Evolutionary conservation across 2,797 vertebrate genomes (phyloP).

Genomic region (Danio albolineatus): DNA sequence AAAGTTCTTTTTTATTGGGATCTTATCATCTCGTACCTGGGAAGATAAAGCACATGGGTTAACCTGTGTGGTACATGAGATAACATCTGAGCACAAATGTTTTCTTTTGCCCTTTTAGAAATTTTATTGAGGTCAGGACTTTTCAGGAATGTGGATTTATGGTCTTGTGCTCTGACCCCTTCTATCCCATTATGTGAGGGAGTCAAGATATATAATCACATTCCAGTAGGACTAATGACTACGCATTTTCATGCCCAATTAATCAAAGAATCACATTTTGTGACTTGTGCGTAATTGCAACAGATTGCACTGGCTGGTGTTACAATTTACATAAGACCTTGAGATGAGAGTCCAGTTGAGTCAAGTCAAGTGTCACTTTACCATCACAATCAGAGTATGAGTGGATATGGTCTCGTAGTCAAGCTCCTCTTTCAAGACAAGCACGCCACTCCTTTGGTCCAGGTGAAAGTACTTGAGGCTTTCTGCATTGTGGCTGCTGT

Average conservation of each 20-base stretch:
- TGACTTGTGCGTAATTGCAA: not conserved
- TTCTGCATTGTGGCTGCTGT: slow-evolving; percentile 84
- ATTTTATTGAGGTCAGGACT: slow-evolving; percentile 2
- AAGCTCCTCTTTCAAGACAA: slow-evolving; percentile 85
- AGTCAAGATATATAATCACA: not conserved
- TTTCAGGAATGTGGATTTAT: slow-evolving; percentile 27
- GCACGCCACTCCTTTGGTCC: slow-evolving; percentile 87
- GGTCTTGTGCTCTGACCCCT: not conserved
- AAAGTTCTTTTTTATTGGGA: slow-evolving; percentile 94
- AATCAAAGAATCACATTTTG: not conserved
- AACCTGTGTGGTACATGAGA: not conserved
- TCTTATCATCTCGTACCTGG: slow-evolving; percentile 95
- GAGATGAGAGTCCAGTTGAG: slow-evolving; percentile 18
- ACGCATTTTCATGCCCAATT: not conserved
- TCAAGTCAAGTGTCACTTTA: slow-evolving; percentile 67
- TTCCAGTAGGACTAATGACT: not conserved
- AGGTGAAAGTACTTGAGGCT: slow-evolving; percentile 89
- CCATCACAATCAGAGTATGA: slow-evolving; percentile 92
- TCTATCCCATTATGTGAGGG: not conserved
- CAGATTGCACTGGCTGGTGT: not conserved
- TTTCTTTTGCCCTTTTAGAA: not conserved
- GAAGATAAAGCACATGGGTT: not conserved
- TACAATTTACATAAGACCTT: slow-evolving; percentile 26
- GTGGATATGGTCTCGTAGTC: slow-evolving; percentile 82
- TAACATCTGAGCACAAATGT: not conserved